Conservation (phyloP, 2,888 invertebrate genomes). For the Euspilapteryx auroguttella region DNA sequence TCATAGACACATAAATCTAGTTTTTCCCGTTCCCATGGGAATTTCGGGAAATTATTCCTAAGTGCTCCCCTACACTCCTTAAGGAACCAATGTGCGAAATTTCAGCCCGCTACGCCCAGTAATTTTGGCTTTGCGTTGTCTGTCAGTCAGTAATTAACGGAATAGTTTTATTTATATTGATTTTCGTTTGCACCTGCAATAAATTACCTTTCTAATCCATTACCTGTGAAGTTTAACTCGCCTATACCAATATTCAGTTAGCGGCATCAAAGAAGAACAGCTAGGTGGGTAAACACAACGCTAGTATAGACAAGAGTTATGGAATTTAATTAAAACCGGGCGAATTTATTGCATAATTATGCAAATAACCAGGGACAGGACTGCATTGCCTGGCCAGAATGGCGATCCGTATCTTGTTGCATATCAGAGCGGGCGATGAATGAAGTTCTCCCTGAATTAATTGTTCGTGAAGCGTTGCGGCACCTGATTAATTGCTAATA, state of each 20-base stretch:
- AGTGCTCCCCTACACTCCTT: too few relatives aligned
- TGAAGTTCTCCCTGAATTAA: conserved; percentile 1
- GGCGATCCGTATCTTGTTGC: conserved; percentile 6
- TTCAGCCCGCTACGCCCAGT: too few relatives aligned
- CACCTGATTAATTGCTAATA: conserved; percentile 3
- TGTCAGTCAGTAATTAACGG: too few relatives aligned
- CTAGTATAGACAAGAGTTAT: conserved; percentile 8
- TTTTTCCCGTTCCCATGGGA: too few relatives aligned
- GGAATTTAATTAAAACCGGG: conserved; percentile 13
- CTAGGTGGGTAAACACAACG: background rate
- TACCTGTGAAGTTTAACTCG: conserved; percentile 4
- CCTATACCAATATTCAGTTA: conserved; percentile 7
- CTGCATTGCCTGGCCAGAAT: conserved; percentile 3
- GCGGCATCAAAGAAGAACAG: background rate
- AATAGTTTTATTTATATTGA: too few relatives aligned
- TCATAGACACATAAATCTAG: too few relatives aligned
- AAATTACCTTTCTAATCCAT: conserved; percentile 5
- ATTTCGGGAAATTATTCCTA: too few relatives aligned
- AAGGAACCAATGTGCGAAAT: too few relatives aligned
- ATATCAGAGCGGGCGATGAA: background rate
- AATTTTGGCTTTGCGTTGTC: too few relatives aligned
- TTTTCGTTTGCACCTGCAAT: too few relatives aligned
- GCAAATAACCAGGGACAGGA: conserved; percentile 7
- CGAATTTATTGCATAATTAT: conserved; percentile 12
- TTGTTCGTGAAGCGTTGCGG: conserved; percentile 2